Percentiles rank a stretch among this genome's conserved stretches.
These are phyloP conservation scores for Oenanthe oenanthe DNA, from an alignment of 2,113 vertebrate species.

Conservation along the genomic window DNA sequence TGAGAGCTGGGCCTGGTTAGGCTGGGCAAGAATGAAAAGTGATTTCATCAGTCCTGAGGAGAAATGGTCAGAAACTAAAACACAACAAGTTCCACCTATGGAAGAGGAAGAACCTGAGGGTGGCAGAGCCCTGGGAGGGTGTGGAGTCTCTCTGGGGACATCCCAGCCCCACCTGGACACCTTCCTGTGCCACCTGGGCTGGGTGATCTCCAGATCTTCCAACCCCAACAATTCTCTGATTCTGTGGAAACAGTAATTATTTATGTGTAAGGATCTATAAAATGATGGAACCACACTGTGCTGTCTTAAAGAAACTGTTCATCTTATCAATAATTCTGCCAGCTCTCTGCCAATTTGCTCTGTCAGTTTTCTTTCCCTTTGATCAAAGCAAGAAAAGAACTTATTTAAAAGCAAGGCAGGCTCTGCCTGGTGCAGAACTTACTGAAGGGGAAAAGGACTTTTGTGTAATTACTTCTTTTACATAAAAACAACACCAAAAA, in stretches of 20 bases:
- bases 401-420: not conserved
- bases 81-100: not conserved
- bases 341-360: not conserved
- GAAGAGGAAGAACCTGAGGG: rapidly evolving
- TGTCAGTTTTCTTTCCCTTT: not conserved
- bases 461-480: not conserved
- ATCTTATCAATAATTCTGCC: not conserved
- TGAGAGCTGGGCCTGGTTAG: not conserved
- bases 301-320: not conserved
- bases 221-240: not conserved
- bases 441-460: not conserved
- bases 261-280: not conserved
- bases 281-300: not conserved
- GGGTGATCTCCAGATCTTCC: not conserved
- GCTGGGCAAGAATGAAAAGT: not conserved
- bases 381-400: not conserved
- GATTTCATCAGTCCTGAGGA: not conserved
- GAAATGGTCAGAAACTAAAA: not conserved
- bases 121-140: not conserved
- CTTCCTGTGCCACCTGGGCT: not conserved
- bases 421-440: not conserved
- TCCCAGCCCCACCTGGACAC: not conserved
- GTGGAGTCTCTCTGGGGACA: not conserved
- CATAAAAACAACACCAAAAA: not conserved
- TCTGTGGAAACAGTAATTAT: not conserved